Conservation (phyloP, 1,140 invertebrate genomes). For the Zaprionus tsacasi region DNA sequence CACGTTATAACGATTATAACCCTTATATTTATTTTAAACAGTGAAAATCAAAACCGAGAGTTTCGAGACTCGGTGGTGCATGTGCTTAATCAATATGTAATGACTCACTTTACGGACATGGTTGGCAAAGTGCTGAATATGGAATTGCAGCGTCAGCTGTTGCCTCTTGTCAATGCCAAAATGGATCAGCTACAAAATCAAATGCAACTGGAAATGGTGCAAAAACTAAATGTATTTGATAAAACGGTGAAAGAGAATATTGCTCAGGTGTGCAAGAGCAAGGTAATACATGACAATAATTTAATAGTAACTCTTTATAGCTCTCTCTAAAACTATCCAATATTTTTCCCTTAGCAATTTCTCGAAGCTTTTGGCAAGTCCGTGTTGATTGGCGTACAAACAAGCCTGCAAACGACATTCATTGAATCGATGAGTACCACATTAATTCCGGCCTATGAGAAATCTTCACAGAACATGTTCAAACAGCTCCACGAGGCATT, state of each 20-base stretch:
- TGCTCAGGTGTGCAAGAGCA: slow-evolving; percentile 90
- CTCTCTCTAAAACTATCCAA: too few relatives aligned
- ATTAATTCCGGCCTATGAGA: slow-evolving; percentile 93
- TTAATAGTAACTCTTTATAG: too few relatives aligned
- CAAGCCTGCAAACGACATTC: slow-evolving; percentile 84
- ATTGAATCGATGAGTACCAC: slow-evolving; percentile 90
- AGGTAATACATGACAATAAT: slow-evolving; percentile 84
- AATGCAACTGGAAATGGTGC: slow-evolving; percentile 88
- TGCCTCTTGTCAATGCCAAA: slow-evolving; percentile 85
- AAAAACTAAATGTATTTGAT: slow-evolving; percentile 90
- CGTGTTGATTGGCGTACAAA: slow-evolving; percentile 86
- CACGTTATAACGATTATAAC: neutral
- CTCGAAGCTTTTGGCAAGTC: slow-evolving; percentile 89
- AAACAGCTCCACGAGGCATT: slow-evolving; percentile 94
- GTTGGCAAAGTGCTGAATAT: slow-evolving; percentile 84
- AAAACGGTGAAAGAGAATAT: slow-evolving; percentile 91
- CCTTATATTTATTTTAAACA: slow-evolving; percentile 20
- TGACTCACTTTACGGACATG: slow-evolving; percentile 84
- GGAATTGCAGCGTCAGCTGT: slow-evolving; percentile 85
- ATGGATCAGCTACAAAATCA: slow-evolving; percentile 89
- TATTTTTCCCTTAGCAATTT: slow-evolving; percentile 86
- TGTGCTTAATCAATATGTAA: slow-evolving; percentile 82
- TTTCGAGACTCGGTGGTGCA: slow-evolving; percentile 84
- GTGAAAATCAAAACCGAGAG: slow-evolving; percentile 83
- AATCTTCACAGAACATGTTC: slow-evolving; percentile 93